Base-by-base conservation (phyloP, 1,140 invertebrate genomes). In the Drosophila quadrilineata region DNA sequence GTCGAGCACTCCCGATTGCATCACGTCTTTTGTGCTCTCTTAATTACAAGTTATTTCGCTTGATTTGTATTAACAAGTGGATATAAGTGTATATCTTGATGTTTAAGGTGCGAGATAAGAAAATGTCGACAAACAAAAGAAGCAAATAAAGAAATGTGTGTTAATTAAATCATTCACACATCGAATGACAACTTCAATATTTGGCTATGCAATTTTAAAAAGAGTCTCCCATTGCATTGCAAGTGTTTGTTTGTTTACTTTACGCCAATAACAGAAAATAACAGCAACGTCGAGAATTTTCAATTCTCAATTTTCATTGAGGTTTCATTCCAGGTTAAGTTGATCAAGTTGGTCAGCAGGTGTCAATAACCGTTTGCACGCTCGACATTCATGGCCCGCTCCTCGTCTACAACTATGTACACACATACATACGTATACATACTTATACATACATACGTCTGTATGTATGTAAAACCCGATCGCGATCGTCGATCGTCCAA, bases 311-410 rank as follows among this genome's bases (percentile, higher is more conserved):
- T 60, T 24, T 43, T 43, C 41, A 56, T 56, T 54, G 40, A 64
- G n/a, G 14, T n/a, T n/a, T n/a, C n/a, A n/a, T n/a, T n/a, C n/a
- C 60, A 67, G n/a, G n/a, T n/a, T n/a, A n/a, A n/a, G n/a, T n/a
- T n/a, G n/a, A 40, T 67, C 48, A 46, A 48, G 57, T 49, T 57
- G 62, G n/a, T 48, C 10, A n/a, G 48, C 8, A 29, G 17, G 57
- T 67, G 64, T 67, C 64, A 67, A 67, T 67, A 67, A 67, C 64
- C 57, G 64, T 62, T 60, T 67, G 64, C 64, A 67, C 48, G 64
- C 46, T 54, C 40, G 21, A 41, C 43, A 28, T 65, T 58, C 54
- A 62, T 67, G 57, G 64, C 57, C 38, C 46, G 40, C 40, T n/a
- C n/a, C n/a, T n/a, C n/a, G 43, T 52, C 56, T 46, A 65, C 38